phyloP scores from a whole-genome alignment of 2,113 vertebrate genomes.

The Tragelaphus strepsiceros region DNA sequence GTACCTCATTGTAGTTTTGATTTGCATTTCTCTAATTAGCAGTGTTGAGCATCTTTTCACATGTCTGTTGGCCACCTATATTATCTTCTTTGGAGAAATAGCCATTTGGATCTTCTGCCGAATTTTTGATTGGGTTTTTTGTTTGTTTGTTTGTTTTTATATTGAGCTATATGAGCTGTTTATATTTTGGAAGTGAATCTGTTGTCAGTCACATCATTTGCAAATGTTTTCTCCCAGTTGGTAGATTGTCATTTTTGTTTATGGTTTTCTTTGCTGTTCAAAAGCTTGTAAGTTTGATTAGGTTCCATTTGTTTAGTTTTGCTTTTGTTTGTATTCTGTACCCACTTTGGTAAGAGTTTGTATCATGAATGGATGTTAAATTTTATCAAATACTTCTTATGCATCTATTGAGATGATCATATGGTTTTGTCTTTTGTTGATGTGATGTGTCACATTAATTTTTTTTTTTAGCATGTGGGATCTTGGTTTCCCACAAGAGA shows the following conservation, averaged over 20 bases:
- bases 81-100: neutral
- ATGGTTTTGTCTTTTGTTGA: neutral
- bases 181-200: neutral
- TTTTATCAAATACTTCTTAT: neutral
- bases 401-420: neutral
- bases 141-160: neutral
- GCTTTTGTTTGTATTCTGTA: neutral
- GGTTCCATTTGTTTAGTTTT: neutral
- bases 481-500: neutral
- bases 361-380: neutral
- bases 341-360: neutral
- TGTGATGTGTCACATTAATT: neutral
- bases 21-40: neutral
- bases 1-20: neutral
- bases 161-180: neutral
- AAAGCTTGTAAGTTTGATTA: neutral
- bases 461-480: neutral
- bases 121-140: neutral
- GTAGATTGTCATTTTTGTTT: neutral
- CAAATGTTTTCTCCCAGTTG: neutral
- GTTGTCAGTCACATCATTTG: neutral
- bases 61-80: neutral
- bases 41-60: neutral
- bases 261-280: neutral
- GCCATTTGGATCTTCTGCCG: neutral